Percentiles rank a stretch among this genome's conserved stretches.
phyloP scores from a whole-genome alignment of 35 echinoderm and acorn worm genomes.

The Apostichopus japonicus region DNA sequence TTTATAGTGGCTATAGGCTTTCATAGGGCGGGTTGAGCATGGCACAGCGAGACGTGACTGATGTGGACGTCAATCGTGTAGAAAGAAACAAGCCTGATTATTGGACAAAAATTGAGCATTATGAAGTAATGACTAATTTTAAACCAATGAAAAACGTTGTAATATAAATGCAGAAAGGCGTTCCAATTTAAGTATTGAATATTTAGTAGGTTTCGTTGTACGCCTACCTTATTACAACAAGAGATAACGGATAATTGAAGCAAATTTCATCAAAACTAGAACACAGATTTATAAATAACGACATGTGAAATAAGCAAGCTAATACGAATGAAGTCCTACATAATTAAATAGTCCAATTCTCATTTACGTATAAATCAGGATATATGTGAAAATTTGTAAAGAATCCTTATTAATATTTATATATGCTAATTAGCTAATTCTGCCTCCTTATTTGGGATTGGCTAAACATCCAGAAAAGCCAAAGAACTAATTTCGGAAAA shows the following conservation, averaged over 20 bases:
- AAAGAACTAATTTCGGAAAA: background rate
- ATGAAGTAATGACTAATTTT: background rate
- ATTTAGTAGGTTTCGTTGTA: background rate
- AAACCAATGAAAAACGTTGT: background rate
- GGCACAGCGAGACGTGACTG: background rate
- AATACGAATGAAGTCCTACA: background rate
- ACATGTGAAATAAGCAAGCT: no score
- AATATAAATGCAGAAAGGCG: background rate
- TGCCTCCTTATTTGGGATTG: conserved; percentile 21
- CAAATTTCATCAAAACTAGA: background rate
- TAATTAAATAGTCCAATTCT: background rate
- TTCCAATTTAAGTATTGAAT: background rate
- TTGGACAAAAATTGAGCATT: background rate
- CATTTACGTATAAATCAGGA: background rate
- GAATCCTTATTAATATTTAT: background rate
- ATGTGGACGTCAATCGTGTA: background rate
- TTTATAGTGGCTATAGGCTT: background rate
- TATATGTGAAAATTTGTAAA: background rate
- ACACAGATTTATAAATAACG: no score
- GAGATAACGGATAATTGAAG: background rate
- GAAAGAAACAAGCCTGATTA: background rate
- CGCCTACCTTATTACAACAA: background rate
- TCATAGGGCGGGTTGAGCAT: background rate
- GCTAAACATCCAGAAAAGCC: background rate
- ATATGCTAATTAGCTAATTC: background rate